phyloP scores from a whole-genome alignment of 1,140 invertebrate genomes.

The Scaptomyza pallida region DNA sequence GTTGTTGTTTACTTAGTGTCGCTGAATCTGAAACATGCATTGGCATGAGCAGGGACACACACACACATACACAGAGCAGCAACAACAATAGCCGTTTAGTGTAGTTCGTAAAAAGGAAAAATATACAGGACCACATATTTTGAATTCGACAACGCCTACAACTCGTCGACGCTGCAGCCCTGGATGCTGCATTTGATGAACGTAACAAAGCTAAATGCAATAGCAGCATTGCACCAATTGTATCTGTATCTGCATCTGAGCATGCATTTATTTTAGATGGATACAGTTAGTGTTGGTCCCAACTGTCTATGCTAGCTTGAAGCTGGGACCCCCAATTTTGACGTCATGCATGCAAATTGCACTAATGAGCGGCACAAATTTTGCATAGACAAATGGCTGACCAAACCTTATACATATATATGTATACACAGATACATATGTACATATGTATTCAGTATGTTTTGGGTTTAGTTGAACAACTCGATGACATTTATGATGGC shows the following conservation, averaged over 20 bases:
- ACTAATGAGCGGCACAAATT: conserved; percentile 75
- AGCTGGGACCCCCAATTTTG: conserved; percentile 66
- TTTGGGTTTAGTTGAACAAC: neutral
- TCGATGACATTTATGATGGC: conserved; percentile 16
- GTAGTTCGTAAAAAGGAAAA: conserved; percentile 65
- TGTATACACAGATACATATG: neutral
- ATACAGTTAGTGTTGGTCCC: no score
- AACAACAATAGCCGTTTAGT: conserved; percentile 40
- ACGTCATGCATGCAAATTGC: conserved; percentile 78
- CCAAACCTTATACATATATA: conserved; percentile 8
- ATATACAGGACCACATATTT: conserved; percentile 61
- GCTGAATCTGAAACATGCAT: conserved; percentile 63
- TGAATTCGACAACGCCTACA: conserved; percentile 52
- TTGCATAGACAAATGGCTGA: conserved; percentile 72
- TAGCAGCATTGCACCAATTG: conserved; percentile 23
- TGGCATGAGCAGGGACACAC: conserved; percentile 22
- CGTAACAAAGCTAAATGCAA: conserved; percentile 36
- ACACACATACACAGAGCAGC: neutral
- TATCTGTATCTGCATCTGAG: conserved; percentile 39
- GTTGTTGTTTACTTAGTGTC: conserved; percentile 76
- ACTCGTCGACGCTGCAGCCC: neutral
- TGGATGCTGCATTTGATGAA: conserved; percentile 63
- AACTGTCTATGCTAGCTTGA: conserved; percentile 41
- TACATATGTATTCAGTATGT: conserved; percentile 3
- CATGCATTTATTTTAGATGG: conserved; percentile 59